Conservation (phyloP, 1,140 invertebrate genomes). For the Papilio xuthus region DNA sequence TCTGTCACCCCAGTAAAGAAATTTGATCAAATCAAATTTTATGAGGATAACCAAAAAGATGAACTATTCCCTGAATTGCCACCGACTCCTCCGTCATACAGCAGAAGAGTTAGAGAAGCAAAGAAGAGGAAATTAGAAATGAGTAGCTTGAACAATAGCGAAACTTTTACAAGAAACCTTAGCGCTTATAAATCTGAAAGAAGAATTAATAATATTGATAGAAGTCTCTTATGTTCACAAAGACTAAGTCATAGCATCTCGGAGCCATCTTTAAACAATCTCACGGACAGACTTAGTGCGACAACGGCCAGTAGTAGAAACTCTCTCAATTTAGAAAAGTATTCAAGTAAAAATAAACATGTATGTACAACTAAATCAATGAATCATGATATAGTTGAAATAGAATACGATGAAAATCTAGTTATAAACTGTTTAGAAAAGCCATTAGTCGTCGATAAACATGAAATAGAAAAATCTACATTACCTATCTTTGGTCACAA, state of each 20-base stretch:
- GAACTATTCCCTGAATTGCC: conserved; percentile 67
- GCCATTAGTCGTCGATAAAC: conserved; percentile 57
- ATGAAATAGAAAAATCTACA: conserved; percentile 64
- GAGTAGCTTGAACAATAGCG: conserved; percentile 59
- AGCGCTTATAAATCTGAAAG: conserved; percentile 72
- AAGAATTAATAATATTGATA: conserved; percentile 60
- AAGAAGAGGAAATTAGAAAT: conserved; percentile 78
- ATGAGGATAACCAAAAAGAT: conserved; percentile 61
- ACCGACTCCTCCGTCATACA: conserved; percentile 73
- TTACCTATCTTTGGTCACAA: conserved; percentile 74
- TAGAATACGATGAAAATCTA: conserved; percentile 73
- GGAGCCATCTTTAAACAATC: conserved; percentile 68
- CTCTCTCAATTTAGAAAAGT: conserved; percentile 52
- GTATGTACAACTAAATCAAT: conserved; percentile 67
- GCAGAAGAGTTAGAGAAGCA: conserved; percentile 74
- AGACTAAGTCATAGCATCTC: conserved; percentile 68
- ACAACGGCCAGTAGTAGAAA: conserved; percentile 56
- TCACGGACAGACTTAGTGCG: conserved; percentile 67
- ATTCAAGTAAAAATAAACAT: conserved; percentile 49
- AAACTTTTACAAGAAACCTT: conserved; percentile 66
- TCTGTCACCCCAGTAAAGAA: conserved; percentile 59
- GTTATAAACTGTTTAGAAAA: conserved; percentile 74
- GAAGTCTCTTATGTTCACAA: conserved; percentile 52
- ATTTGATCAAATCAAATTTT: conserved; percentile 62
- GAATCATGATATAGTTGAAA: conserved; percentile 71